phyloP scores from a whole-genome alignment of 2,113 vertebrate genomes.

The Actenoides lindsayi region DNA sequence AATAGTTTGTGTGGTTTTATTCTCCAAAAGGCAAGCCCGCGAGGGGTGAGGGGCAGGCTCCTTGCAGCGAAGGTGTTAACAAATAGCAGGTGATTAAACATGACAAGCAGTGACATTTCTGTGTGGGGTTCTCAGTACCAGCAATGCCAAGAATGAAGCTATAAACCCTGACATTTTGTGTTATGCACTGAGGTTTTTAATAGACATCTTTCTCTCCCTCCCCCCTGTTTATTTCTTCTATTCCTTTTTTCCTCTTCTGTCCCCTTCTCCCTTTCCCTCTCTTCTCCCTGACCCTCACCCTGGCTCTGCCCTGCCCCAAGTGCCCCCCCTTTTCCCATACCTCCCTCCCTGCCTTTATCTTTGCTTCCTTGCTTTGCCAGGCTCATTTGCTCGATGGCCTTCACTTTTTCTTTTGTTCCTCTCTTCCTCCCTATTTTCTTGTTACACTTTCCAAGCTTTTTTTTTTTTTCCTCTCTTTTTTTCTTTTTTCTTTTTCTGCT shows the following conservation, averaged over 20 bases:
- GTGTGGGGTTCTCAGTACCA: conserved; percentile 78
- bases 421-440: conserved; percentile 19
- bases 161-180: conserved; percentile 84
- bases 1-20: background rate
- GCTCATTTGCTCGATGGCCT: background rate
- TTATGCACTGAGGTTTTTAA: conserved; percentile 83
- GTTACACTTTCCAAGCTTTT: background rate
- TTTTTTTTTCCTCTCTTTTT: too few relatives aligned
- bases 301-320: background rate
- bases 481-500: background rate
- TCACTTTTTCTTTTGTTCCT: background rate
- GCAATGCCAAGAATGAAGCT: conserved; percentile 82
- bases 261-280: background rate
- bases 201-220: conserved; percentile 73
- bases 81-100: conserved; percentile 89
- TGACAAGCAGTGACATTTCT: conserved; percentile 88
- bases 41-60: conserved; percentile 72
- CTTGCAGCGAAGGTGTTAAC: conserved; percentile 83
- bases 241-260: background rate
- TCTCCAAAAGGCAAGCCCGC: conserved; percentile 15
- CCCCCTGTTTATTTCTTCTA: conserved; percentile 68
- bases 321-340: background rate
- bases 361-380: background rate
- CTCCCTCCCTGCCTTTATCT: background rate
- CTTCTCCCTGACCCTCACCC: background rate